Conservation (phyloP, 2,888 invertebrate species). For the Drosophila subsilvestris region DNA sequence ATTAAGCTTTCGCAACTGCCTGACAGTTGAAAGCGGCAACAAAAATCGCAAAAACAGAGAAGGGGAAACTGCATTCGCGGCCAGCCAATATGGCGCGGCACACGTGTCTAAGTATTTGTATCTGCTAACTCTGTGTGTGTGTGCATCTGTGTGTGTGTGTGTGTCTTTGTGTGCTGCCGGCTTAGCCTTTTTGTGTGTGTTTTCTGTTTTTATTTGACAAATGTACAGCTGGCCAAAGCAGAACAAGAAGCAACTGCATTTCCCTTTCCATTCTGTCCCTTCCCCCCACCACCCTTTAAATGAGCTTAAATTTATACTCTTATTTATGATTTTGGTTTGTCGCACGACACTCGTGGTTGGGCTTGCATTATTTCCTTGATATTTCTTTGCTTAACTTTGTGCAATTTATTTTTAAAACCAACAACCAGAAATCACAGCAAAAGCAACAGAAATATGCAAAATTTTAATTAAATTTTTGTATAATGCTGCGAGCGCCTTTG, state of each 20-base stretch:
- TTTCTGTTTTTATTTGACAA: constrained; percentile 45
- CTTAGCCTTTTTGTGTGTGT: constrained; percentile 40
- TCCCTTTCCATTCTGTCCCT: constrained; percentile 18
- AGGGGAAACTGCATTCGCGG: constrained; percentile 53
- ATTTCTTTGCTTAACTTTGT: constrained; percentile 55
- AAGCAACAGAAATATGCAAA: constrained; percentile 47
- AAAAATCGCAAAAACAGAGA: constrained; percentile 13
- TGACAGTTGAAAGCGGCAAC: constrained; percentile 57
- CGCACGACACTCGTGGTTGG: constrained; percentile 32
- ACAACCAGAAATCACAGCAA: constrained; percentile 32
- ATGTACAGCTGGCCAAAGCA: constrained; percentile 39
- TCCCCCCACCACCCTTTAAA: constrained; percentile 53
- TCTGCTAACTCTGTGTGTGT: constrained; percentile 14
- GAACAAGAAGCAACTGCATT: constrained; percentile 31
- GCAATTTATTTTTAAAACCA: constrained; percentile 63
- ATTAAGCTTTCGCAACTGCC: constrained; percentile 67
- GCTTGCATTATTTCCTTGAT: constrained; percentile 35
- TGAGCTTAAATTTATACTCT: constrained; percentile 63
- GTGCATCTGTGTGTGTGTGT: constrained; percentile 14
- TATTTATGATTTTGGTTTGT: constrained; percentile 54
- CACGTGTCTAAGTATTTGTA: constrained; percentile 55
- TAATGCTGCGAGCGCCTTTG: constrained; percentile 51
- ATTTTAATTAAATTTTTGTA: constrained; percentile 69
- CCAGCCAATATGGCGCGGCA: constrained; percentile 72
- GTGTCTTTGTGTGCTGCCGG: constrained; percentile 34